Base-by-base conservation (phyloP, 2,797 vertebrate genomes). In the Muraenolepis orangiensis region DNA sequence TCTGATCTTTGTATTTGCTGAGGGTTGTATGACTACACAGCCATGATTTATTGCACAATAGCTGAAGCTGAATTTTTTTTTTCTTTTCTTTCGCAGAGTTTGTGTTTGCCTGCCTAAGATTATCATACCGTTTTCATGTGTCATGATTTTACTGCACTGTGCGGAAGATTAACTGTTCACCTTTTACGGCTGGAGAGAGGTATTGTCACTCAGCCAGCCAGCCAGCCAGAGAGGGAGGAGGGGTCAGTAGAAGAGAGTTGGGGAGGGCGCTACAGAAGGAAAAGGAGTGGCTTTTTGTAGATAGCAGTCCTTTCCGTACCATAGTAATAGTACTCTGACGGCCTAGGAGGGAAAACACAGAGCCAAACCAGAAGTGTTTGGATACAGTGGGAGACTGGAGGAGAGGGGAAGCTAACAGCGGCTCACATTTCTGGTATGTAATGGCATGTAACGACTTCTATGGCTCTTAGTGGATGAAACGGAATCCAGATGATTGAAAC, bases 261-360 rank as follows among this genome's bases (percentile, higher is more conserved):
- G 73, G 76, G 87, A 84, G 86, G 88, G 89, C 88, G 87, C 80
- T 84, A 75, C 80, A 84, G 86, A 75, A 88, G 91, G 91, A 93
- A 93, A 93, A 93, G 94, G 94, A 92, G 93, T 93, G 94, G 91
- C 92, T 86, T 91, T 34, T 78, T 89, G 85, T 81, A 89, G 89
- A 91, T 93, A 92, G 88, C 85, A 81, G 78, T 78, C 82, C 79
- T 88, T 86, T 89, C 79, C 80, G n/a, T n/a, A 78, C 84, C 74
- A 72, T 85, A 88, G 84, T 89, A 75, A 67, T 31, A 90, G 86
- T 82, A 85, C 85, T 88, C 87, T 89, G 83, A 88, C 83, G 85
- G 87, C 81, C 85, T 79, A 80, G 83, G 82, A 93, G 86, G 82
- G 86, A 92, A 90, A 89, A 89, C 69, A 76, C 82, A 51, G 66